A percentile compares a stretch with the other conserved stretches of the same genome.
Conservation (phyloP, 2,113 vertebrate genomes). For the Solea senegalensis region DNA sequence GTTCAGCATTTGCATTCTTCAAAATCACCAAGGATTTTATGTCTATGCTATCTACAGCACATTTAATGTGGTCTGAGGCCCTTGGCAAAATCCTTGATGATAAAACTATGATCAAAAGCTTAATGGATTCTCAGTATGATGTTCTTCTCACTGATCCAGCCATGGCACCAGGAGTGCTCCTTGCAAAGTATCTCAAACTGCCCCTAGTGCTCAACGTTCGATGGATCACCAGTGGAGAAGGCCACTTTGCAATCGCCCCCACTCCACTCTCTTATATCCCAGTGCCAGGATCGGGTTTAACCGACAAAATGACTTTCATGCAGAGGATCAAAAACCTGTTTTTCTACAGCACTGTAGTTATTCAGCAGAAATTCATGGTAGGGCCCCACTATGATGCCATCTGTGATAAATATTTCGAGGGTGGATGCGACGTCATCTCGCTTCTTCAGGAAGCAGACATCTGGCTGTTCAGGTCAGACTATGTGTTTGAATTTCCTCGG, state of each 20-base stretch:
- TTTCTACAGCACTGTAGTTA: constrained; percentile 39
- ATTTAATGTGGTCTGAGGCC: constrained; percentile 11
- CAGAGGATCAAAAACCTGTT: constrained; percentile 75
- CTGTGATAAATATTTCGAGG: constrained; percentile 71
- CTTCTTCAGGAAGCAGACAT: constrained; percentile 79
- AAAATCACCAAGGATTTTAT: constrained; percentile 48
- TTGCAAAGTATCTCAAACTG: constrained; percentile 78
- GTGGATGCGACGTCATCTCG: constrained; percentile 61
- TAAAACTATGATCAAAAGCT: constrained; percentile 34
- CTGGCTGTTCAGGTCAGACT: constrained; percentile 78
- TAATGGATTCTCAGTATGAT: constrained; percentile 68
- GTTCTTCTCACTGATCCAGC: constrained; percentile 78
- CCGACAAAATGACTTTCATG: constrained; percentile 77
- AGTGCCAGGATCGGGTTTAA: constrained; percentile 71
- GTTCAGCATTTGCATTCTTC: constrained; percentile 52
- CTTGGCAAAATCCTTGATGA: constrained; percentile 55
- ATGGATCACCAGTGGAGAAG: constrained; percentile 77
- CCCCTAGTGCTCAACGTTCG: constrained; percentile 79
- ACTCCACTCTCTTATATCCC: constrained; percentile 80
- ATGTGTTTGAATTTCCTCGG: constrained; percentile 79
- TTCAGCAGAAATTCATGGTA: constrained; percentile 60
- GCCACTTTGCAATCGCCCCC: constrained; percentile 75
- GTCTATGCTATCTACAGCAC: not conserved
- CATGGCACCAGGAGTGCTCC: constrained; percentile 56
- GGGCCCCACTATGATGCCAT: constrained; percentile 65